Base-by-base conservation (phyloP, 2,888 invertebrate genomes). In the Horisme vitalbata region DNA sequence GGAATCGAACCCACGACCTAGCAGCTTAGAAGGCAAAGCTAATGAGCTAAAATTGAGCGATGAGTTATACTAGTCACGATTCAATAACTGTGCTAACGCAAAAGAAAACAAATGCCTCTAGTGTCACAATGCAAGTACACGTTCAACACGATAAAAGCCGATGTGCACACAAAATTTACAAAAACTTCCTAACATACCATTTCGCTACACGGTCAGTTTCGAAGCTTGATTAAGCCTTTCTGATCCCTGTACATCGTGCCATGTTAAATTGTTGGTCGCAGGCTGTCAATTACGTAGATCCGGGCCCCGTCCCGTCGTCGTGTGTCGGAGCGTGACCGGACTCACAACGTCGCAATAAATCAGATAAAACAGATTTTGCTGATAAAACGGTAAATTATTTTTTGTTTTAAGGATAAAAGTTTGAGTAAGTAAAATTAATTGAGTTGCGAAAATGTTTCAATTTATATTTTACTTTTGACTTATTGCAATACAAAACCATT, bases 251-350 rank as follows among this genome's bases (percentile, higher is more conserved):
- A 35, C 33, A 34, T 20, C 48, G 38, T 34, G 20, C 43, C 15
- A 49, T 36, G 44, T 49, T 45, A 53, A 59, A 60, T 55, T 58
- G 52, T 54, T 54, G 34, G 45, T 27, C 56, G 45, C 53, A 44
- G 44, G 30, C 55, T 61, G 68, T 63, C 65, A 63, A 66, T 68
- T 55, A 55, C 48, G 52, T 41, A 31, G 59, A 58, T 43, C 41
- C 43, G 45, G 55, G 44, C 52, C 41, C 47, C 48, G 55, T 55
- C 55, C 45, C 49, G 45, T 31, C 45, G 30, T 24, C 46, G 48
- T 64, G 66, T 62, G 67, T 62, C 57, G 58, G 61, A 64, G 64
- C 69, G 66, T 68, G 73, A 58, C 53, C 55, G 35, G 67, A 61
- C 62, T 68, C 45, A 55, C 51, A 65, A 67, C 56, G 58, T 44